Evolutionary conservation across 1,140 invertebrate species (phyloP), one percentile per base, ranked within the genome.

Genomic region (Drosophila navojoa): DNA sequence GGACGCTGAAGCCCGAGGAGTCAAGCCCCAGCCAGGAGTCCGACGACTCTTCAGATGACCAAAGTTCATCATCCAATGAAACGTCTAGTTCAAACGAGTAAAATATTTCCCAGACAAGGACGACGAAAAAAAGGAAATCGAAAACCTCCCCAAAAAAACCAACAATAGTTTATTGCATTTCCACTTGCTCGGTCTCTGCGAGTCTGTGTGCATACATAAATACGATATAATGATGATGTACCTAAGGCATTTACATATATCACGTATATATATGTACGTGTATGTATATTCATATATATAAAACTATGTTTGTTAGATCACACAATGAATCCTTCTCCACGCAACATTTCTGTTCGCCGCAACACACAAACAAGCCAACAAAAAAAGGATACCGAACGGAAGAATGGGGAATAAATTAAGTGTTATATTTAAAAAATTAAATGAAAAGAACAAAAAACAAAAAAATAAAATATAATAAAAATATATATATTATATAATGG

Each of bases 1-100:
- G 63, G 53, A 67, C 32, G 1, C 15, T 19, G 5, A 57, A 49
- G n/a, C 42, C 54, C 16, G 35, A 40, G 11, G 19, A 42, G 16
- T 16, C 38, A 0, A 25, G 44, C 4, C 22, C 10, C 4, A 13
- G 29, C 16, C 13, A 52, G 10, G 49, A 57, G 9, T 32, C 53
- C 5, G 15, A 47, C 4, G 47, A 4, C 4, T 0, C 16, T n/a
- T 6, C 3, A 6, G 50, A 25, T 5, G 52, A 66, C 1, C 10
- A 38, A 25, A n/a, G 10, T n/a, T 5, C 15, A 15, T 45, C 11
- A 15, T 45, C 11, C 2, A 44, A 32, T 45, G 50, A 13, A 27
- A 5, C 10, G 3, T 52, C 0, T 10, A 61, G 45, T 38, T n/a
- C 27, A 4, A 0, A 38, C 35, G 35, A 10, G 1, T 38, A 38